These are phyloP conservation scores for Danio albolineatus DNA, from an alignment of 2,797 vertebrate species.

Conservation along the genomic window DNA sequence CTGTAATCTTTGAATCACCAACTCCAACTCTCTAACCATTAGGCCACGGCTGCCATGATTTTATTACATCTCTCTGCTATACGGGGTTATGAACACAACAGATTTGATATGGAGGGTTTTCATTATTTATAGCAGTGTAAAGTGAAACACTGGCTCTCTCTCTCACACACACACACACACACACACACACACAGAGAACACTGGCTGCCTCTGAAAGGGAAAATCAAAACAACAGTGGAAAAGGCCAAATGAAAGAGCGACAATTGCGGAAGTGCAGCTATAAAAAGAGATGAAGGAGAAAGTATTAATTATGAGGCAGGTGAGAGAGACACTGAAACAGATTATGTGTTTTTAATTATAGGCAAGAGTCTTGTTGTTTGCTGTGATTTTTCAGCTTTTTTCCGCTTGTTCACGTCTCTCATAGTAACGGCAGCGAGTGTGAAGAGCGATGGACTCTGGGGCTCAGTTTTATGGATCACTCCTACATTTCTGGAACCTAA, in stretches of 20 bases:
- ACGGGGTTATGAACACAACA: constrained; percentile 1
- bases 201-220: constrained; percentile 23
- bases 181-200: no score
- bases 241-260: constrained; percentile 12
- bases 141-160: neutral
- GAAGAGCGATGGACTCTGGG: constrained; percentile 38
- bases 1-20: no score
- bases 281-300: constrained; percentile 9
- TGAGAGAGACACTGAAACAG: constrained; percentile 14
- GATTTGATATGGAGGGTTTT: constrained; percentile 24
- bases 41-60: neutral
- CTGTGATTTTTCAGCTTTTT: neutral
- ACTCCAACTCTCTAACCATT: no score
- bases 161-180: neutral
- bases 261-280: neutral
- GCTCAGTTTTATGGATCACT: constrained; percentile 38
- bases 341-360: constrained; percentile 21
- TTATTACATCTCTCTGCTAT: neutral
- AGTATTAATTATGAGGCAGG: constrained; percentile 32
- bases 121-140: constrained; percentile 34
- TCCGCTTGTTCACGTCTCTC: constrained; percentile 16
- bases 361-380: neutral
- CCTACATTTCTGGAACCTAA: constrained; percentile 45
- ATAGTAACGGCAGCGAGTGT: constrained; percentile 39
- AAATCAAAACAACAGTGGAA: constrained; percentile 15